Conservation (phyloP, 2,797 vertebrate species). For the Setipinna tenuifilis region DNA sequence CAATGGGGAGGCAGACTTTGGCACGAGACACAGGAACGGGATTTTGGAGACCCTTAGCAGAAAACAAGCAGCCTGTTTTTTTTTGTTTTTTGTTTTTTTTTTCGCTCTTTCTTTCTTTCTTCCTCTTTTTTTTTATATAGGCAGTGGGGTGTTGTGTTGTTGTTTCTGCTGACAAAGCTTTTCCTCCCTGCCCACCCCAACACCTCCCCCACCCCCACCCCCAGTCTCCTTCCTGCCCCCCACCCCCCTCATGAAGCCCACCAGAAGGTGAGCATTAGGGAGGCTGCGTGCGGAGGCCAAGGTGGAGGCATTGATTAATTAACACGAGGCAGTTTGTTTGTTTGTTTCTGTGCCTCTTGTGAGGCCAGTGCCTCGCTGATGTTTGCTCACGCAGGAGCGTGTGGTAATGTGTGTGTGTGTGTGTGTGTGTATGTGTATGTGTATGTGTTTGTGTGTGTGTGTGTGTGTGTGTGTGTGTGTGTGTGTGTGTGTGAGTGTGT, state of each 20-base stretch:
- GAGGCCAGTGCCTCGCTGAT: neutral
- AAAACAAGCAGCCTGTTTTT: conserved; percentile 8
- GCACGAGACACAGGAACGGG: neutral
- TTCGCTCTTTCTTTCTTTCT: no score
- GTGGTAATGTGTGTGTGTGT: no score
- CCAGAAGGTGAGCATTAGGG: conserved; percentile 10
- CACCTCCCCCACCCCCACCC: neutral
- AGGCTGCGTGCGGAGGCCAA: neutral
- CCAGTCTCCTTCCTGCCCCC: neutral
- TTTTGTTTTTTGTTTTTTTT: no score
- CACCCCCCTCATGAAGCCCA: neutral
- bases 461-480: no score
- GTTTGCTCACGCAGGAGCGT: neutral
- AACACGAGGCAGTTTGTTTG: neutral
- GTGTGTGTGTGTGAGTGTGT: no score
- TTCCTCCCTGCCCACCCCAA: neutral
- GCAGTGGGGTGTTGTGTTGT: conserved; percentile 2
- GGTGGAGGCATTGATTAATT: conserved; percentile 10
- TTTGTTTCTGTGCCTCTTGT: neutral
- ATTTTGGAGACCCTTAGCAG: conserved; percentile 9
- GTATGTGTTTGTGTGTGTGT: no score
- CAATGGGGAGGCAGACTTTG: conserved; percentile 13
- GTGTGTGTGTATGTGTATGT: no score
- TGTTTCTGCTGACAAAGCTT: conserved; percentile 32
- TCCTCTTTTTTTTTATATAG: conserved; percentile 17